Percentiles rank a stretch among this genome's conserved stretches.
These are phyloP conservation scores for Bolinopsis microptera DNA, from an alignment of 37 sponge, comb jelly and placozoan species.

Conservation along the genomic window DNA sequence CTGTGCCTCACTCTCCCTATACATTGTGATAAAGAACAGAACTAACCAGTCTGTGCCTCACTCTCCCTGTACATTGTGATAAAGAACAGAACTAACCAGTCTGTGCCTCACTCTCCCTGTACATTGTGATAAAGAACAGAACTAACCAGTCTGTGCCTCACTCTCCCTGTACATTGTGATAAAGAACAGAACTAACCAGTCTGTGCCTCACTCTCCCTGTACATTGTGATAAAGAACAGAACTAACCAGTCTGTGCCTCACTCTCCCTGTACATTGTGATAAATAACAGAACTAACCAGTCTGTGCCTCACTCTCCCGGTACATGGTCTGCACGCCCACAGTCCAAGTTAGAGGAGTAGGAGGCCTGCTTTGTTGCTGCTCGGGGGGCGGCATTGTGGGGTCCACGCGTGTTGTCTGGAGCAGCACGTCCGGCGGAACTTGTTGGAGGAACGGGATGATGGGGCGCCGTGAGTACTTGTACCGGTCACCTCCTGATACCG, in stretches of 20 bases:
- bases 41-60: too few relatives aligned
- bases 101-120: too few relatives aligned
- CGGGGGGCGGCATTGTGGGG: slow-evolving; percentile 55
- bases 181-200: not conserved
- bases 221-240: not conserved
- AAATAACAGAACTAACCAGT: slow-evolving; percentile 67
- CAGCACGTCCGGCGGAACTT: slow-evolving; percentile 86
- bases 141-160: too few relatives aligned
- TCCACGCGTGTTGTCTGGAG: slow-evolving; percentile 72
- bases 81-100: not conserved
- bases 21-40: not conserved
- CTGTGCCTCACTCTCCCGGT: slow-evolving; percentile 89
- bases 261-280: too few relatives aligned
- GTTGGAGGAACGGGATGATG: slow-evolving; percentile 92
- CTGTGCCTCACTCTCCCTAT: too few relatives aligned
- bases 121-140: not conserved
- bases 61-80: too few relatives aligned
- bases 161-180: too few relatives aligned
- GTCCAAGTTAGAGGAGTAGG: slow-evolving; percentile 66
- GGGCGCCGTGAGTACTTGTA: slow-evolving; percentile 89
- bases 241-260: too few relatives aligned
- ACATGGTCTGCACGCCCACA: slow-evolving; percentile 70
- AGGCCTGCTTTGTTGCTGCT: slow-evolving; percentile 46
- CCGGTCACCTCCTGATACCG: slow-evolving; percentile 77
- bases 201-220: too few relatives aligned